These are phyloP conservation scores for Psittacus erithacus DNA, from an alignment of 2,113 vertebrate genomes.

Conservation along the genomic window DNA sequence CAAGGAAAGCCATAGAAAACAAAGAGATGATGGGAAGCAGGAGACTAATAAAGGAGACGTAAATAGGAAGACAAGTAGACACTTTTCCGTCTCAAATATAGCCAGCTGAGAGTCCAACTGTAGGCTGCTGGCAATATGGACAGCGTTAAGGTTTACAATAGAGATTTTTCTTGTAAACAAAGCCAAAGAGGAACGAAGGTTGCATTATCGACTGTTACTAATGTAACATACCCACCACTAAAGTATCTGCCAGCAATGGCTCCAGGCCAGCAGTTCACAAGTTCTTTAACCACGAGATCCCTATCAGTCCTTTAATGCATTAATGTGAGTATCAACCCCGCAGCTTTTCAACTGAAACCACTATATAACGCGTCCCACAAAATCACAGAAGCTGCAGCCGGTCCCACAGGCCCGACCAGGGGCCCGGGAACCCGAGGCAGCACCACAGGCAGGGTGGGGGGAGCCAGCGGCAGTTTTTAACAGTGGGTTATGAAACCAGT, in stretches of 20 bases:
- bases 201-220: neutral
- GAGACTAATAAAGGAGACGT: neutral
- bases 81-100: neutral
- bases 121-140: neutral
- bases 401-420: neutral
- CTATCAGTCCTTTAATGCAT: neutral
- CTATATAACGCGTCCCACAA: rapidly evolving
- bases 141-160: neutral
- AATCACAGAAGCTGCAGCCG: rapidly evolving
- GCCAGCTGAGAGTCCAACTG: neutral
- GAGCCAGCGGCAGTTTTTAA: neutral
- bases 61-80: neutral
- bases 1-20: neutral
- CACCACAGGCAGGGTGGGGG: neutral
- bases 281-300: conserved; percentile 11
- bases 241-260: neutral
- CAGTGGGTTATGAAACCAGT: neutral
- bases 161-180: neutral
- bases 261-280: neutral
- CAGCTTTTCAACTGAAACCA: neutral
- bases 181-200: neutral
- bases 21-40: neutral
- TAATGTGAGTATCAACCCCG: neutral
- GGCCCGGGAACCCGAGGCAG: neutral
- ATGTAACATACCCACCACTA: neutral